Percentiles rank a stretch among this genome's conserved stretches.
Conservation (phyloP, 2,797 vertebrate species). For the Austrolebias charrua region DNA sequence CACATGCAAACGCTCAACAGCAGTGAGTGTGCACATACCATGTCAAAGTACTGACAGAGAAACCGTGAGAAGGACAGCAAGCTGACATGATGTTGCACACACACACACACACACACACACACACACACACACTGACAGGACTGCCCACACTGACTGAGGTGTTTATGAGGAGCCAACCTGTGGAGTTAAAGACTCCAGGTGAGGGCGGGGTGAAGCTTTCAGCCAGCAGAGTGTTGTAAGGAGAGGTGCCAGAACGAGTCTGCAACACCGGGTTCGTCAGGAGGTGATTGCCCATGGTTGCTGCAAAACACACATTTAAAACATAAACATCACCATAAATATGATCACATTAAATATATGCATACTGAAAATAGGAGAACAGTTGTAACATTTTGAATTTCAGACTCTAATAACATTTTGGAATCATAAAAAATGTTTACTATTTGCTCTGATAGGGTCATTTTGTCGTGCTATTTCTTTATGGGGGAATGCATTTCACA, state of each 20-base stretch:
- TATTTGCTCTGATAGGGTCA: slow-evolving; percentile 68
- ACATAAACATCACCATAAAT: slow-evolving; percentile 34
- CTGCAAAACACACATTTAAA: slow-evolving; percentile 66
- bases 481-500: slow-evolving; percentile 69
- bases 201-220: slow-evolving; percentile 82
- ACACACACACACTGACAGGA: background rate
- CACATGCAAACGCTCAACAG: slow-evolving; percentile 23
- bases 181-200: slow-evolving; percentile 85
- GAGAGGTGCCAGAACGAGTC: slow-evolving; percentile 88
- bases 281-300: slow-evolving; percentile 93
- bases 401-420: slow-evolving; percentile 56
- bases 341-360: slow-evolving; percentile 27
- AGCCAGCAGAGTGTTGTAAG: slow-evolving; percentile 92
- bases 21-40: slow-evolving; percentile 27
- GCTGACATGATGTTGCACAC: slow-evolving; percentile 21
- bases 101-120: no score
- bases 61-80: slow-evolving; percentile 36
- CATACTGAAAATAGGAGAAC: slow-evolving; percentile 35
- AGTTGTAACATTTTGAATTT: slow-evolving; percentile 48
- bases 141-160: slow-evolving; percentile 17
- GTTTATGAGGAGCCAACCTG: slow-evolving; percentile 78
- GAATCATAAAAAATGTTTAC: slow-evolving; percentile 67
- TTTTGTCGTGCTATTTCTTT: slow-evolving; percentile 61
- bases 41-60: slow-evolving; percentile 45
- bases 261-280: slow-evolving; percentile 91